phyloP scores from a whole-genome alignment of 2,888 invertebrate species.

The Leptodirus hochenwartii region DNA sequence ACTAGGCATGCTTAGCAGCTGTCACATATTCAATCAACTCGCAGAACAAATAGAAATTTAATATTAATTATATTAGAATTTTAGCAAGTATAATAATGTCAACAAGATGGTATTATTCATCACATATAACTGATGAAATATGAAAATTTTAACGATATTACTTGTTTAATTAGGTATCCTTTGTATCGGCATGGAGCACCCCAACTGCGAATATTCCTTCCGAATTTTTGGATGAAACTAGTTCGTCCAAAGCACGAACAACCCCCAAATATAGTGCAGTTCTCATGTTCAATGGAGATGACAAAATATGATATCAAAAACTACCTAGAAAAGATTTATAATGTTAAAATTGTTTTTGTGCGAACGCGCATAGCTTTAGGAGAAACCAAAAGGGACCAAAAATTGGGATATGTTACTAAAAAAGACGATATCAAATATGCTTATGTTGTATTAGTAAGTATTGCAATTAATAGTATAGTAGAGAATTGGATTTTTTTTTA shows the following conservation, averaged over 20 bases:
- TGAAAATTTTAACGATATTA: no score
- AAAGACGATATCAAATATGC: conserved; percentile 70
- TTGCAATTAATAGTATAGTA: no score
- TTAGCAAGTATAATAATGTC: no score
- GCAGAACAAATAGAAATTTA: no score
- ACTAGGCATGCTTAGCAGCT: no score
- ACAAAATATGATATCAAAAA: conserved; percentile 75
- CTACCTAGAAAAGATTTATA: conserved; percentile 92
- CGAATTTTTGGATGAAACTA: conserved; percentile 95
- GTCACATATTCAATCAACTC: no score
- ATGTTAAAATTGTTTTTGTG: conserved; percentile 61
- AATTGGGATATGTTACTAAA: conserved; percentile 51
- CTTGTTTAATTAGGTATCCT: conserved; percentile 82
- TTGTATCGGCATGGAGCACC: conserved; percentile 83
- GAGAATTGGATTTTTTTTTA: no score
- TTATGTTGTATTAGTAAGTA: conserved; percentile 55
- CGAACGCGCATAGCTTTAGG: conserved; percentile 58
- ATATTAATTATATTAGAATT: no score
- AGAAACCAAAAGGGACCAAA: conserved; percentile 37
- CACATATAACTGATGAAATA: no score
- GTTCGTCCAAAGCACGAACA: conserved; percentile 46
- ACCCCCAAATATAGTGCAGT: conserved; percentile 68
- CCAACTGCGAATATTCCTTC: conserved; percentile 81
- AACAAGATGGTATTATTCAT: no score
- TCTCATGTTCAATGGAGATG: conserved; percentile 90